phyloP scores from a whole-genome alignment of 2,888 invertebrate genomes.

The Agrotis clavis region DNA sequence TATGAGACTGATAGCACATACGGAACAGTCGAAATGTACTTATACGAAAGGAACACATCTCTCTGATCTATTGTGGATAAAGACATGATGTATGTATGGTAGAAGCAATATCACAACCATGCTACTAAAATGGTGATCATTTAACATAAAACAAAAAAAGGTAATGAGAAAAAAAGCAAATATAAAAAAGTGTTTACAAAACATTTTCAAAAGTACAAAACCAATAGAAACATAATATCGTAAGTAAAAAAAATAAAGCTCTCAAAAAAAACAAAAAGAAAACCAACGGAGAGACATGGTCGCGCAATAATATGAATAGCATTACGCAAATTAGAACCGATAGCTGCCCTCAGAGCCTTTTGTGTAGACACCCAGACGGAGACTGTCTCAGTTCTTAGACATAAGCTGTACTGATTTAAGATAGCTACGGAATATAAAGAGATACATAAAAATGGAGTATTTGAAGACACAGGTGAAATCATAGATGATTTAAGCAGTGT shows the following conservation, averaged over 20 bases:
- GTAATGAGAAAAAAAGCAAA: too few relatives aligned
- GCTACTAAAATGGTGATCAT: too few relatives aligned
- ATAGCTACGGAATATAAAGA: slow-evolving; percentile 34
- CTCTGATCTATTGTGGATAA: too few relatives aligned
- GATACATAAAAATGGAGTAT: slow-evolving; percentile 16
- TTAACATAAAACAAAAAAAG: too few relatives aligned
- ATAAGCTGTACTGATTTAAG: slow-evolving; percentile 60
- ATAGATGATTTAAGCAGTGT: not conserved
- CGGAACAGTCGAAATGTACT: too few relatives aligned
- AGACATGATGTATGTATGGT: too few relatives aligned
- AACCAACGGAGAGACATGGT: slow-evolving; percentile 53
- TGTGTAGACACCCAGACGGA: slow-evolving; percentile 60
- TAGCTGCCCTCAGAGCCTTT: slow-evolving; percentile 63
- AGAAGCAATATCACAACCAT: too few relatives aligned
- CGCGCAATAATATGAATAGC: slow-evolving; percentile 72
- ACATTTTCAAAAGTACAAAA: slow-evolving; percentile 2
- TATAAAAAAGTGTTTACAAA: not conserved
- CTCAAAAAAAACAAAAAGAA: slow-evolving; percentile 42
- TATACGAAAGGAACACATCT: too few relatives aligned
- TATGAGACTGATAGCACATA: too few relatives aligned
- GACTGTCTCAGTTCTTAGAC: slow-evolving; percentile 56
- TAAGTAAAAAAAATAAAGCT: slow-evolving; percentile 40
- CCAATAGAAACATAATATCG: slow-evolving; percentile 37
- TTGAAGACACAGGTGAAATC: not conserved
- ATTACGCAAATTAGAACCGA: slow-evolving; percentile 79